Percentiles rank a stretch among this genome's conserved stretches.
phyloP scores from a whole-genome alignment of 2,888 invertebrate genomes.

The Apotomis capreana region DNA sequence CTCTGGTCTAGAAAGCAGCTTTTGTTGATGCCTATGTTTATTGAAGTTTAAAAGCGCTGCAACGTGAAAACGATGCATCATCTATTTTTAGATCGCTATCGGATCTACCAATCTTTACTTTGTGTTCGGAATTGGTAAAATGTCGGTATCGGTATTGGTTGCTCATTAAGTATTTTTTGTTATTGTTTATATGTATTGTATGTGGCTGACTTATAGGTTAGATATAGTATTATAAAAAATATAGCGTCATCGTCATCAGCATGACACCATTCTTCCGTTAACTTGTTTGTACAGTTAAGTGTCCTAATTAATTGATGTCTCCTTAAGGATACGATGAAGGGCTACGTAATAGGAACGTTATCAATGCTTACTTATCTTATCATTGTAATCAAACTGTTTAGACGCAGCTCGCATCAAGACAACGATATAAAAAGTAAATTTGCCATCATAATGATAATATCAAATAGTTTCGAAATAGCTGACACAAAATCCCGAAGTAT shows the following conservation, averaged over 20 bases:
- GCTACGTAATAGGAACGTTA: slow-evolving; percentile 11
- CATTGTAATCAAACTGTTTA: slow-evolving; percentile 24
- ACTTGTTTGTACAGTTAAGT: not conserved
- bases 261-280: not conserved
- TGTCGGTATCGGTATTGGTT: not conserved
- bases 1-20: slow-evolving; percentile 2
- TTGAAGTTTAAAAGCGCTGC: slow-evolving; percentile 35
- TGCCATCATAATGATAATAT: not conserved
- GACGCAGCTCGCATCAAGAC: slow-evolving; percentile 1
- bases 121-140: not conserved
- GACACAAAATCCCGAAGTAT: not conserved
- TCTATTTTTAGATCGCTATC: slow-evolving; percentile 31
- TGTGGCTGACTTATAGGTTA: not conserved
- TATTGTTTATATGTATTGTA: not conserved
- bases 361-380: slow-evolving; percentile 35
- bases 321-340: slow-evolving; percentile 1
- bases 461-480: not conserved
- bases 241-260: not conserved
- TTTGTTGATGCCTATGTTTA: slow-evolving; percentile 22
- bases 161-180: not conserved
- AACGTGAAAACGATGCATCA: slow-evolving; percentile 29
- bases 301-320: slow-evolving; percentile 19
- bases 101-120: slow-evolving; percentile 17
- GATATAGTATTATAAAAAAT: no score
- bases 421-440: not conserved